Evolutionary conservation across 2,888 invertebrate genomes (phyloP), one percentile per base, ranked within the genome.

Genomic region (Melieria picta): DNA sequence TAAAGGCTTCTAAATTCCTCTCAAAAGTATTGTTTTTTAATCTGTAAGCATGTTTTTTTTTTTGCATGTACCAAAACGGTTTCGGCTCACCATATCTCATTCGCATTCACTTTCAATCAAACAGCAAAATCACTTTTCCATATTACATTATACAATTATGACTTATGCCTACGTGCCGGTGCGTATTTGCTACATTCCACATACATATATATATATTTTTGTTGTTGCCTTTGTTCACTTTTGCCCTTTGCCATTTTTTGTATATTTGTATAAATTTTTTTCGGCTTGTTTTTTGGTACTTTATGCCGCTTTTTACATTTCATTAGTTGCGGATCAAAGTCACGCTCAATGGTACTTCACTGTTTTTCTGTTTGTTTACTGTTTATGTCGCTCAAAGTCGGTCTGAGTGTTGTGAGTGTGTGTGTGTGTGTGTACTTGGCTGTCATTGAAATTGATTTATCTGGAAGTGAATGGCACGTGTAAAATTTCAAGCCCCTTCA

Each of bases 401-500:
- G 30, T 30, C 52, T 48, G 55, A 1, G 50, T 62, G 45, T 62
- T 55, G 30, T 43, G 16, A 52, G 11, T 52, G 13, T 63, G 46
- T n/a, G 30, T 58, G 47, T 58, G 58, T 48, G 16, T 45, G 9
- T 5, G 48, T n/a, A n/a, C n/a, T 47, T 7, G 13, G 57, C 70
- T 65, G 52, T 65, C 65, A 70, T 43, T 47, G 48, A 16, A 65
- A 65, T 47, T 61, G 60, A 65, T 65, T 61, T 71, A 61, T 65
- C 61, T 65, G 65, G 55, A 70, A 55, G 52, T 65, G 71, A 71
- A 61, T 65, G 65, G 46, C 65, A 61, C 46, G 62, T 71, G 61
- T 42, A 71, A 70, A 48, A 55, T 58, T n/a, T 50, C 45, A 52
- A 30, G 7, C 11, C 42, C 2, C 65, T 65, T 50, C 42, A 30